phyloP scores from a whole-genome alignment of 2,113 vertebrate genomes.

The Atrichornis clamosus region DNA sequence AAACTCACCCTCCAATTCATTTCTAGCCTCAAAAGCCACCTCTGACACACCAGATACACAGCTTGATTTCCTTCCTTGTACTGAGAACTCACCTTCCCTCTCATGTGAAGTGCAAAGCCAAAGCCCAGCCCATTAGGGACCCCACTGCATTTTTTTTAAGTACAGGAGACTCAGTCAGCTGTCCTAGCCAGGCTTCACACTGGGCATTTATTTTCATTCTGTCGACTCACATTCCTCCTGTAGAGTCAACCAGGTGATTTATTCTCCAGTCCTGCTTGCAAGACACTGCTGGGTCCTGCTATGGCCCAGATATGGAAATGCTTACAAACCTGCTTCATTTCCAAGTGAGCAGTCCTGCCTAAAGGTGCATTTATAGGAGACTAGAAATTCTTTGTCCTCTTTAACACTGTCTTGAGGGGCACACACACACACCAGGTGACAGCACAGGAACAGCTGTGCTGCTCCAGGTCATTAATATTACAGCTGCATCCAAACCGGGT shows the following conservation, averaged over 20 bases:
- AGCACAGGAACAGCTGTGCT: conserved; percentile 42
- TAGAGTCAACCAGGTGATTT: conserved; percentile 50
- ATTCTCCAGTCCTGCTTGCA: neutral
- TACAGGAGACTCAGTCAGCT: conserved; percentile 25
- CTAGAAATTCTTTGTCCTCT: neutral
- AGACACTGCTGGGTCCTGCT: conserved; percentile 6
- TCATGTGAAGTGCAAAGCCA: neutral
- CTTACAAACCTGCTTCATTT: neutral
- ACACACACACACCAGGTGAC: neutral
- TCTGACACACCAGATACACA: neutral
- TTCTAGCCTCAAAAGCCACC: neutral
- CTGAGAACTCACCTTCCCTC: neutral
- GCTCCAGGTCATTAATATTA: conserved; percentile 47
- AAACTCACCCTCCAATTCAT: neutral
- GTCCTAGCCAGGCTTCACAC: conserved; percentile 47
- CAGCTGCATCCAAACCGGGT: conserved; percentile 34
- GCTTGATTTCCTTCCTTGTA: neutral
- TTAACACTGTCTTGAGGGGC: conserved; percentile 24
- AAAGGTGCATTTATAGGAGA: neutral
- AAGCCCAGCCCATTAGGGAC: neutral
- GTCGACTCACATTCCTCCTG: conserved; percentile 37
- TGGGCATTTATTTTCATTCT: conserved; percentile 57
- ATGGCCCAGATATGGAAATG: neutral
- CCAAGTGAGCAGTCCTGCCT: neutral
- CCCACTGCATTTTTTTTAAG: neutral